Evolutionary conservation across 2,113 vertebrate species (phyloP), one percentile per base, ranked within the genome.

Genomic region (Boleophthalmus pectinirostris): DNA sequence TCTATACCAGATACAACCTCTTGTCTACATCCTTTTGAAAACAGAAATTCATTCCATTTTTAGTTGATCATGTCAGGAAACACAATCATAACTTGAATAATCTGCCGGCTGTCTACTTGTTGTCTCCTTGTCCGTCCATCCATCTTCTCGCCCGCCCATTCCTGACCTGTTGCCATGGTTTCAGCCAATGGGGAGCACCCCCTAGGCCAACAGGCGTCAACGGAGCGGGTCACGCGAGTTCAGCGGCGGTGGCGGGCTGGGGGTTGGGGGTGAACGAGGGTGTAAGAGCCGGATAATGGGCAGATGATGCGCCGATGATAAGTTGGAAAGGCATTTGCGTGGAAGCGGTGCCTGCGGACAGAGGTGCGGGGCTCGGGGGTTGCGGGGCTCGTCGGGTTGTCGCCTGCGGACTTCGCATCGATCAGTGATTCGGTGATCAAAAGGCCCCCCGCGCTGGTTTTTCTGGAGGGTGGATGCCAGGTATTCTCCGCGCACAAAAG

Each of bases 141-240:
- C 70, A 49, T 81, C 82, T 81, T 82, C 35, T 49, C 45, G 29
- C 54, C 78, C 69, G 12, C 78, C 82, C 82, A 85, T 87, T 85
- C 74, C 67, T 53, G 56, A 82, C 82, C 68, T 69, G 89, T 87
- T 87, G 75, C 81, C 79, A 89, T 87, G 79, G 87, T 86, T 79
- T 66, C 78, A 72, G 61, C 85, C 79, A 85, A 84, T 84, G 61
- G 70, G 70, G 53, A 69, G 33, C 53, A 69, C 74, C 73, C 49
- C 13, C 9, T 65, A 33, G 80, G 71, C 58, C 75, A 63, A 75
- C 68, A 72, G 74, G 82, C 54, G 43, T 66, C 8, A 38, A 25
- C 14, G 20, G 47, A 20, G 53, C 29, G 73, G 86, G 83, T 85
- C 75, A 83, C 70, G 75, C 54, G 33, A 76, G 84, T 85, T 87